Evolutionary conservation across 2,888 invertebrate species (phyloP).

Genomic region (Margaritifera margaritifera): DNA sequence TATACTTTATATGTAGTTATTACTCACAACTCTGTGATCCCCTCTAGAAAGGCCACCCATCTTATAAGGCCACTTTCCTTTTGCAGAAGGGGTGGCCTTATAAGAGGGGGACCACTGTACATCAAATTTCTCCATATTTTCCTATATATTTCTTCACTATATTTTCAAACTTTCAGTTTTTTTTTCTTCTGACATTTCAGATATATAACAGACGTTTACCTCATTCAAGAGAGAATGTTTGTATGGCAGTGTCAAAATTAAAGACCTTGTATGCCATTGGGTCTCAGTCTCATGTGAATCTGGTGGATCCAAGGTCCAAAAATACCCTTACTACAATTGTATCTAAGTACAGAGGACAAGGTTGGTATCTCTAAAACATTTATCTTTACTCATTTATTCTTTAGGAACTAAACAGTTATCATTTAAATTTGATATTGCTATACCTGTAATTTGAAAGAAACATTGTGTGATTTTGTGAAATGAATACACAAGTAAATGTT

Average conservation of each 20-base stretch:
- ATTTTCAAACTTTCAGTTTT: not conserved
- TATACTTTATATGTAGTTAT: too few relatives aligned
- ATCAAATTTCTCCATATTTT: too few relatives aligned
- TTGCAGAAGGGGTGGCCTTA: too few relatives aligned
- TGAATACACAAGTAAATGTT: not conserved
- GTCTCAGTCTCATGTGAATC: constrained; percentile 91
- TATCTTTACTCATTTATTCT: constrained; percentile 2
- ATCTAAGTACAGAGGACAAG: constrained; percentile 91
- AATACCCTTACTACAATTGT: constrained; percentile 76
- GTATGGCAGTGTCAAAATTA: constrained; percentile 88
- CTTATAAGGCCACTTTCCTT: too few relatives aligned
- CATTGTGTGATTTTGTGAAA: not conserved
- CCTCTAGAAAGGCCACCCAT: too few relatives aligned
- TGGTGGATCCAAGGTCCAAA: constrained; percentile 85
- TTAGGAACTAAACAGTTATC: not conserved
- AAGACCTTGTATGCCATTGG: constrained; percentile 91
- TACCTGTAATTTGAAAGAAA: not conserved
- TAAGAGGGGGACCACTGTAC: too few relatives aligned
- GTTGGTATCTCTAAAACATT: constrained; percentile 70
- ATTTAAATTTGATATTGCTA: not conserved
- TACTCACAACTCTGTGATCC: too few relatives aligned
- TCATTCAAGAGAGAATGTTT: constrained; percentile 93
- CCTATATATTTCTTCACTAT: not conserved
- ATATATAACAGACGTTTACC: constrained; percentile 89
- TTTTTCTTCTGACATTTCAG: constrained; percentile 64